These are phyloP conservation scores for Drosophila algonquin DNA, from an alignment of 2,888 invertebrate species.

Conservation along the genomic window DNA sequence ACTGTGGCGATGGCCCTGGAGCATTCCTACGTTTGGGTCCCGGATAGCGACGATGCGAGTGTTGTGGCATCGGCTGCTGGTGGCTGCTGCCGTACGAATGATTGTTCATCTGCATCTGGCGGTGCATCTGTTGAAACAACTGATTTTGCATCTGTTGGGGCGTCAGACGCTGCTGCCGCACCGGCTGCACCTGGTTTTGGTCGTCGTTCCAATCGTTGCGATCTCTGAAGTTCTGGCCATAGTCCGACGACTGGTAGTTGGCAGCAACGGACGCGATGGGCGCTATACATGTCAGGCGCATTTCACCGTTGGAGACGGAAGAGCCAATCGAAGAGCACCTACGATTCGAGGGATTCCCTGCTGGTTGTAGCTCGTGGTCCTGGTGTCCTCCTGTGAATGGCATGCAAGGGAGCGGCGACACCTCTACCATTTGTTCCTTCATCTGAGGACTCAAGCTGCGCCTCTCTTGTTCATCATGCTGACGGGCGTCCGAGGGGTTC, in stretches of 20 bases:
- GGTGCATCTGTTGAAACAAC: background rate
- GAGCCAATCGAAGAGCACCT: background rate
- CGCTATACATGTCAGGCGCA: background rate
- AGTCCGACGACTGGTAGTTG: background rate
- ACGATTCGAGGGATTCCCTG: background rate
- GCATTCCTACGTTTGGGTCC: background rate
- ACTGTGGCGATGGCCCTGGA: background rate
- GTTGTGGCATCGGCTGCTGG: background rate
- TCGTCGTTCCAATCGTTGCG: background rate
- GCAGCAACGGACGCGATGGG: too few relatives aligned
- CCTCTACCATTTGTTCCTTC: background rate
- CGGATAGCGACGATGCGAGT: background rate
- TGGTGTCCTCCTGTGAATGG: background rate
- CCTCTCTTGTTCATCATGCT: background rate
- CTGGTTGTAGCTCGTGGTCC: background rate
- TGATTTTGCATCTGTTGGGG: background rate
- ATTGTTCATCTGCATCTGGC: background rate
- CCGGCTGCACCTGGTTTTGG: background rate
- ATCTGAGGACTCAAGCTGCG: background rate
- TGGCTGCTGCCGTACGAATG: background rate
- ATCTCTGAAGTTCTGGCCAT: rapidly evolving
- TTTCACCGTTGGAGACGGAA: rapidly evolving
- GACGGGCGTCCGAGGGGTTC: background rate
- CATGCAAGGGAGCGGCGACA: background rate
- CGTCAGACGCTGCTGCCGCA: background rate